Base-by-base conservation (phyloP, 2,888 invertebrate species). In the Parnassius smintheus region DNA sequence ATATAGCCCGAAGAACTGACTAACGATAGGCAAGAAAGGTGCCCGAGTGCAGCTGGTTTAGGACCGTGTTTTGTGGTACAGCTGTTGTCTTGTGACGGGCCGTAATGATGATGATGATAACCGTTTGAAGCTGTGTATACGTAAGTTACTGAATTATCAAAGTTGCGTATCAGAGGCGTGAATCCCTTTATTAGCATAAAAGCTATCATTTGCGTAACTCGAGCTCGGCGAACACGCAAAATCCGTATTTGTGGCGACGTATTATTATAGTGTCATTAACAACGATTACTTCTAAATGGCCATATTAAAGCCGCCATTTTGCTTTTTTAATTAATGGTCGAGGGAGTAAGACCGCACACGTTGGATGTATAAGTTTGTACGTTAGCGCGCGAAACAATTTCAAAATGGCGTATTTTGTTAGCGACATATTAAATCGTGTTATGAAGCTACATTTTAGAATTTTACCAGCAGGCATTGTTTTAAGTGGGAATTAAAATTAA, bases 241-340 rank as follows among this genome's bases (percentile, higher is more conserved):
- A 53, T 62, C 48, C 59, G 56, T 56, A 65, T 65, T 62, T 62
- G 55, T 41, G 45, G 22, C 25, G 44, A 22, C 52, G 49, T 59
- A 59, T 62, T 56, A 65, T 65, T 65, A 62, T 56, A 59, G 8
- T 51, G 46, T 65, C 65, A 56, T 65, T 65, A 62, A 54, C 62
- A 22, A 42, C 42, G 54, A 49, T 63, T 13, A 59, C 50, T 48
- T 22, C 46, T 44, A 49, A 63, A 63, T 58, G 62, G 54, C 53
- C 35, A 50, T 45, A 59, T 63, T 63, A 50, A 63, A 55, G 49
- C 54, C 49, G 59, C 55, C 59, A 59, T 63, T 63, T 63, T 54
- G 46, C 25, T 45, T 53, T 59, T 63, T 55, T 59, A 59, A 59
- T 63, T 63, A 63, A 63, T 55, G 42, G 9, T 18, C 13, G 55